These are phyloP conservation scores for Xanthorhoe spadicearia DNA, from an alignment of 2,888 invertebrate species.

Conservation along the genomic window DNA sequence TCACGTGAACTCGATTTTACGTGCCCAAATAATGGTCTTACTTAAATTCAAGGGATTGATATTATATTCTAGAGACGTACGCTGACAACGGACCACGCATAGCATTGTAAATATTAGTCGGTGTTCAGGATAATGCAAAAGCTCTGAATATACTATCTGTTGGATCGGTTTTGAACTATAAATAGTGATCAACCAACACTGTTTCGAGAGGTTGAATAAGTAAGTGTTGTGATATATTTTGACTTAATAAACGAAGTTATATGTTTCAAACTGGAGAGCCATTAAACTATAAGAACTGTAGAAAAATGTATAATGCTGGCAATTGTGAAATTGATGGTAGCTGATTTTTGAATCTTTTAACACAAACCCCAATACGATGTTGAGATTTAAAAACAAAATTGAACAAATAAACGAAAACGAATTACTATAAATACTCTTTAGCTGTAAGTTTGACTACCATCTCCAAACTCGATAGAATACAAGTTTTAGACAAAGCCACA, in stretches of 20 bases:
- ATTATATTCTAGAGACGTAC: conserved; percentile 18
- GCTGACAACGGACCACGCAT: conserved; percentile 51
- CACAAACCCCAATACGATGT: too few relatives aligned
- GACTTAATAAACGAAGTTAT: background rate
- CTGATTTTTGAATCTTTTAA: too few relatives aligned
- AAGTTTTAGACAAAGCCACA: background rate
- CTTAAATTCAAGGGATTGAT: conserved; percentile 7
- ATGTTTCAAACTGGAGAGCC: too few relatives aligned
- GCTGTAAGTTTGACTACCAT: too few relatives aligned
- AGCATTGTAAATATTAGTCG: conserved; percentile 36
- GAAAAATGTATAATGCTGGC: too few relatives aligned
- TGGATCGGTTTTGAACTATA: conserved; percentile 6
- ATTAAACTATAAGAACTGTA: too few relatives aligned
- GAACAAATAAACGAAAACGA: too few relatives aligned
- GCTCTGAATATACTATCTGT: conserved; percentile 21
- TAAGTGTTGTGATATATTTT: background rate
- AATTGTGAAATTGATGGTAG: too few relatives aligned
- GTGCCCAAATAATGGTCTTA: background rate
- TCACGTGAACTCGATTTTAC: background rate
- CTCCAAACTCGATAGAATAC: too few relatives aligned
- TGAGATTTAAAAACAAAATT: too few relatives aligned
- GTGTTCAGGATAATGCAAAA: conserved; percentile 33
- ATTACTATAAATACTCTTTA: too few relatives aligned
- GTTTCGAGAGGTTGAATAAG: background rate
- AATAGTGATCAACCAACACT: background rate